phyloP scores from a whole-genome alignment of 2,888 invertebrate genomes.

The Torymus auratus region DNA sequence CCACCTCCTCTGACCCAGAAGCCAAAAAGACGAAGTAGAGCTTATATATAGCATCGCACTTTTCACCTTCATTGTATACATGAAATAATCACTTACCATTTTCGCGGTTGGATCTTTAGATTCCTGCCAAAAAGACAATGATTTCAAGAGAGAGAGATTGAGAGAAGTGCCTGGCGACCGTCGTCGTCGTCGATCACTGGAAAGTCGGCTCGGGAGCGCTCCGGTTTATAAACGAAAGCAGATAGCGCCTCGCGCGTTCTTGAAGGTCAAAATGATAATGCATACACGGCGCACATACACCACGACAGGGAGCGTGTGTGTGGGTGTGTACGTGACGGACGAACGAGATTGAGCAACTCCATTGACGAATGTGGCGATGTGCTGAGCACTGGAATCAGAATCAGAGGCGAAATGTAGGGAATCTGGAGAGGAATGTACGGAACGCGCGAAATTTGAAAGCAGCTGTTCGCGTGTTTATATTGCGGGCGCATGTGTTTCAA shows the following conservation, averaged over 20 bases:
- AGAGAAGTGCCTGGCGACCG: not conserved
- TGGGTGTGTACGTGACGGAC: too few relatives aligned
- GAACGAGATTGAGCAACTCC: too few relatives aligned
- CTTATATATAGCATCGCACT: not conserved
- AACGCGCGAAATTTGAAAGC: too few relatives aligned
- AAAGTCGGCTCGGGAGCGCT: not conserved
- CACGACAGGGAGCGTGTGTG: too few relatives aligned
- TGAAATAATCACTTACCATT: conserved; percentile 38
- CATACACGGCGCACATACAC: not conserved
- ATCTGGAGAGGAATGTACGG: too few relatives aligned
- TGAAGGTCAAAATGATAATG: conserved; percentile 53
- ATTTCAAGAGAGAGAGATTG: not conserved
- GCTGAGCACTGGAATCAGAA: too few relatives aligned
- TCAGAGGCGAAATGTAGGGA: too few relatives aligned
- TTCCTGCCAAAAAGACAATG: not conserved
- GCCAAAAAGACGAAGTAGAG: not conserved
- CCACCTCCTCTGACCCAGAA: too few relatives aligned
- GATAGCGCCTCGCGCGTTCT: not conserved
- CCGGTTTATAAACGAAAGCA: conserved; percentile 30
- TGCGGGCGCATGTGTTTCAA: too few relatives aligned
- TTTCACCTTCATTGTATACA: not conserved
- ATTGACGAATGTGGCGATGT: too few relatives aligned
- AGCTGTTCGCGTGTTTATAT: too few relatives aligned
- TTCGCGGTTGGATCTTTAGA: not conserved
- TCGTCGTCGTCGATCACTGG: not conserved